phyloP scores from a whole-genome alignment of 1,140 invertebrate species.

The Berghia stephanieae region DNA sequence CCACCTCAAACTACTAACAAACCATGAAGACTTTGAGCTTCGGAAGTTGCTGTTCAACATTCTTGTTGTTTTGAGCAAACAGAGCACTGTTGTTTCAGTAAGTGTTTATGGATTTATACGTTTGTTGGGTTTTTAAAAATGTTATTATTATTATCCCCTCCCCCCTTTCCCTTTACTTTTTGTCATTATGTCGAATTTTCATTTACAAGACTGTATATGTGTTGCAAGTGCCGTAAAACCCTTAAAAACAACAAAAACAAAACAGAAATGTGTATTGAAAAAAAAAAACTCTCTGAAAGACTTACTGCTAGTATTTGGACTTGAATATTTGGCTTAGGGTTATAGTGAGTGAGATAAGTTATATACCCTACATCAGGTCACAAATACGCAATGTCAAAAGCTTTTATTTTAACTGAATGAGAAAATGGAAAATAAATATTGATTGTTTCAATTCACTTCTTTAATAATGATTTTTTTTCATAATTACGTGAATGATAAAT shows the following conservation, averaged over 20 bases:
- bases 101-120: conserved; percentile 33
- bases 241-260: too few species aligned
- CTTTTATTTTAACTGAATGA: neutral
- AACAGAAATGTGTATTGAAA: too few species aligned
- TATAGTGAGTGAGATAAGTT: too few species aligned
- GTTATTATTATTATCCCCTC: neutral
- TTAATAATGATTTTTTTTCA: too few species aligned
- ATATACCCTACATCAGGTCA: too few species aligned
- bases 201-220: neutral
- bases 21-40: conserved; percentile 68
- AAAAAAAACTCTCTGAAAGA: too few species aligned
- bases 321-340: too few species aligned
- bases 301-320: too few species aligned
- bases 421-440: neutral
- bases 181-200: neutral
- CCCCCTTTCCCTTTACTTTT: neutral
- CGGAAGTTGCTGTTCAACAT: conserved; percentile 66
- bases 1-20: conserved; percentile 63
- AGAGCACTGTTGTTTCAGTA: conserved; percentile 59
- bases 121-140: neutral
- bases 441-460: neutral
- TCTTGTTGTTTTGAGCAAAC: conserved; percentile 60
- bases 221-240: too few species aligned
- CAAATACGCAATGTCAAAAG: neutral
- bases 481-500: too few species aligned